Percentiles rank a stretch among this genome's conserved stretches.
These are phyloP conservation scores for Uloborus diversus DNA, from an alignment of 1,140 invertebrate genomes.

Conservation along the genomic window DNA sequence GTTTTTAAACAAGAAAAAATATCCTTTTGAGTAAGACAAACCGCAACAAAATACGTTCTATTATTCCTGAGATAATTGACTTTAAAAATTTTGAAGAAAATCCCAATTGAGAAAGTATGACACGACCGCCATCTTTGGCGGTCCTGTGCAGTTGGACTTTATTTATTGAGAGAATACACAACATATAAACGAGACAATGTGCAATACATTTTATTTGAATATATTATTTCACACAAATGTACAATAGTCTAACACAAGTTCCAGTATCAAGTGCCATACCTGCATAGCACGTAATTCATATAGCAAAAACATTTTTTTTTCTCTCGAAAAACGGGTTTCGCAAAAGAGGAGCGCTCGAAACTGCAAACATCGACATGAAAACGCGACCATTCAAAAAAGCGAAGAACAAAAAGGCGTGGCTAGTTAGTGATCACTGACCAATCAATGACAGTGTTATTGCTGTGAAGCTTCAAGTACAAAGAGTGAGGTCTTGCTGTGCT, in stretches of 20 bases:
- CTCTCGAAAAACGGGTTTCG: not conserved
- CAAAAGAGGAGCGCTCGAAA: not conserved
- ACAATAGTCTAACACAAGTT: conserved; percentile 17
- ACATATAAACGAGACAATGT: not conserved
- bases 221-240: conserved; percentile 23
- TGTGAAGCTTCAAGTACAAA: conserved; percentile 9
- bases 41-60: too few species aligned
- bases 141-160: too few species aligned
- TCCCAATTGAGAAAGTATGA: too few species aligned
- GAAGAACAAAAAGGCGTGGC: not conserved
- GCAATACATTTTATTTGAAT: conserved; percentile 28
- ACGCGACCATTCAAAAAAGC: not conserved
- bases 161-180: too few species aligned
- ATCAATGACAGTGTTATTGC: conserved; percentile 2
- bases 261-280: not conserved
- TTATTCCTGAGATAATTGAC: too few species aligned
- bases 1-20: too few species aligned
- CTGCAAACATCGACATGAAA: not conserved
- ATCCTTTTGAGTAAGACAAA: too few species aligned
- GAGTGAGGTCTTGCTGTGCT: not conserved
- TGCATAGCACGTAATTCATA: not conserved
- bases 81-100: too few species aligned
- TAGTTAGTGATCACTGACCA: not conserved
- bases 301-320: not conserved
- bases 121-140: too few species aligned